Percentiles rank a stretch among this genome's conserved stretches.
Evolutionary conservation across 2,113 vertebrate genomes (phyloP).

Genomic region (Tauraco erythrolophus): DNA sequence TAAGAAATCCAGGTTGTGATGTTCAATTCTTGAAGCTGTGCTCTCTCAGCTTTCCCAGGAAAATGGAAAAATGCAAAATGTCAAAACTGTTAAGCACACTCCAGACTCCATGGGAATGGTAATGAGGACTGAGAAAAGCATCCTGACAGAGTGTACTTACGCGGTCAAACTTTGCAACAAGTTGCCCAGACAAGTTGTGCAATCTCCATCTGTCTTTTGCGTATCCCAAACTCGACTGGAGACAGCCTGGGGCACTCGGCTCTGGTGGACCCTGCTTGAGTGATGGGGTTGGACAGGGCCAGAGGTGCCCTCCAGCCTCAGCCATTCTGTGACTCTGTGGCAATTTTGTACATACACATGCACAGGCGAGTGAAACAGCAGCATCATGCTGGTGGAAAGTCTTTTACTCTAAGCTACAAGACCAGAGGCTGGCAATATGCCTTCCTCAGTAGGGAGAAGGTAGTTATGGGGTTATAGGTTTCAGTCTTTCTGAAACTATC

Average conservation of each 20-base stretch:
- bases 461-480: not conserved
- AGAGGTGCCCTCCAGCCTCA: not conserved
- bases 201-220: not conserved
- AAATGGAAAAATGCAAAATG: not conserved
- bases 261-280: not conserved
- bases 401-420: not conserved
- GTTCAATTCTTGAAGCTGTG: not conserved
- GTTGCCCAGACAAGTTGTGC: not conserved
- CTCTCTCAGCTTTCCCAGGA: not conserved
- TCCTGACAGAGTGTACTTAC: not conserved
- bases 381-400: not conserved
- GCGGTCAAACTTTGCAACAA: not conserved
- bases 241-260: accelerated
- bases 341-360: not conserved
- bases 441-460: not conserved
- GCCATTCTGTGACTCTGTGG: not conserved
- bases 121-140: not conserved
- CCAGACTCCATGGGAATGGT: not conserved
- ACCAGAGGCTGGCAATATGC: not conserved
- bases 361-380: not conserved
- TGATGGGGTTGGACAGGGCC: not conserved
- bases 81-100: not conserved
- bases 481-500: not conserved
- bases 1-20: not conserved
- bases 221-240: not conserved